Evolutionary conservation across 2,113 vertebrate species (phyloP).

Genomic region (Takifugu flavidus): DNA sequence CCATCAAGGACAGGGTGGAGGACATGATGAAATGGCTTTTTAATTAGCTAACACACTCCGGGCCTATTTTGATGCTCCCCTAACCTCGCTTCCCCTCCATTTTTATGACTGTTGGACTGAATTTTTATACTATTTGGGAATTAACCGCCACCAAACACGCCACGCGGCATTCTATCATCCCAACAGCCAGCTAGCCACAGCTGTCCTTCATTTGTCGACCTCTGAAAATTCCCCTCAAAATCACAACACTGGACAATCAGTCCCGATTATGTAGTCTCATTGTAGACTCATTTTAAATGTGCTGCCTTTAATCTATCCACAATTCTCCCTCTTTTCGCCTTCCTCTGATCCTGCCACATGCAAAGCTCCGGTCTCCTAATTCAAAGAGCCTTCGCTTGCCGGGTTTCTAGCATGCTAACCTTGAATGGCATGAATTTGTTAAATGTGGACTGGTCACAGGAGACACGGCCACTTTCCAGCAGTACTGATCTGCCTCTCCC

Average conservation of each 20-base stretch:
- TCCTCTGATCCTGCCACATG: too few relatives aligned
- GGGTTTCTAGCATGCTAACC: slow-evolving; percentile 70
- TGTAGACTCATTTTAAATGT: too few relatives aligned
- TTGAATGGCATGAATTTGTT: slow-evolving; percentile 69
- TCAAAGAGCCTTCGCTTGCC: neutral
- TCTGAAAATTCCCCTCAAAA: slow-evolving; percentile 32
- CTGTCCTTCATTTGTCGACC: slow-evolving; percentile 49
- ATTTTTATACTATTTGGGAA: slow-evolving; percentile 73
- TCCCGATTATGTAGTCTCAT: neutral
- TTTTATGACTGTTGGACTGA: slow-evolving; percentile 72
- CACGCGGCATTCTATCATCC: slow-evolving; percentile 61
- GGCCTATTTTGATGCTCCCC: slow-evolving; percentile 53
- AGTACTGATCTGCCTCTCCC: slow-evolving; percentile 33
- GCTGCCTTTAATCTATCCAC: neutral
- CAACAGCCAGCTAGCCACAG: slow-evolving; percentile 58
- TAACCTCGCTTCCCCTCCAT: slow-evolving; percentile 42
- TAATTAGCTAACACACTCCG: slow-evolving; percentile 71
- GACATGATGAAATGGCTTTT: slow-evolving; percentile 86
- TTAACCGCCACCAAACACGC: slow-evolving; percentile 65
- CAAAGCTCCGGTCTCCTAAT: too few relatives aligned
- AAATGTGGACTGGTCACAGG: slow-evolving; percentile 53
- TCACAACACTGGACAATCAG: slow-evolving; percentile 13
- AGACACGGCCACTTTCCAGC: slow-evolving; percentile 43
- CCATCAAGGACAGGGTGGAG: slow-evolving; percentile 87
- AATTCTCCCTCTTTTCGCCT: neutral